Evolutionary conservation across 2,888 invertebrate species (phyloP), one percentile per base, ranked within the genome.

Genomic region (Leuctra nigra): DNA sequence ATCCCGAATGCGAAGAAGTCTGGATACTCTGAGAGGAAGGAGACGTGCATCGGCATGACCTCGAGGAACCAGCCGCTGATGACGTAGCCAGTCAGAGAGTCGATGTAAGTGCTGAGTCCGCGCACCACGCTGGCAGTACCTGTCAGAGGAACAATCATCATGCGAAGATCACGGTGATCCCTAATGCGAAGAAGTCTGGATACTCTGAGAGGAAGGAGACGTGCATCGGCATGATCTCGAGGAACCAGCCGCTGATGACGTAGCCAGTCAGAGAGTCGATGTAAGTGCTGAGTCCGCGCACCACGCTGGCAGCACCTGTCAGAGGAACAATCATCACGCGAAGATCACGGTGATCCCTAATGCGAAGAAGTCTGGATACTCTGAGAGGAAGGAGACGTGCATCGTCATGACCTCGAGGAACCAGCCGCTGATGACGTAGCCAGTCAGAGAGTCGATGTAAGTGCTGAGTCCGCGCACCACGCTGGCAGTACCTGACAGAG

Each of bases 91-190:
- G 81, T 71, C 9, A 90, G 66, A 1, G 84, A 80, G 69, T 91
- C 90, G 61, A 90, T 72, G 69, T 91, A 91, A 39, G 83, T 82
- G 68, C 88, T 89, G 39, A 89, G 75, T 0, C 86, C 90, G 65
- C 87, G 84, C n/a, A 87, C 88, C 14, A 90, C 88, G 58, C 88
- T 87, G 1, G 90, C 90, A 0, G 88, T 84, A 13, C 90, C 87
- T 86, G 44, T 1, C 4, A n/a, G 29, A 11, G 29, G 11, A n/a
- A 68, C n/a, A n/a, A n/a, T n/a, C n/a, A n/a, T n/a, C 68, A 55
- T 23, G 69, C 57, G 16, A 70, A 63, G 7, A 65, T 24, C n/a
- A 69, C 74, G 44, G 87, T 84, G 20, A 90, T 78, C 1, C 76
- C 75, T 64, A 89, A 84, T 0, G 90, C 87, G 68, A 90, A 86